A percentile compares a stretch with the other conserved stretches of the same genome.
Evolutionary conservation across 2,888 invertebrate species (phyloP).

Genomic region (Ditula angustiorana): DNA sequence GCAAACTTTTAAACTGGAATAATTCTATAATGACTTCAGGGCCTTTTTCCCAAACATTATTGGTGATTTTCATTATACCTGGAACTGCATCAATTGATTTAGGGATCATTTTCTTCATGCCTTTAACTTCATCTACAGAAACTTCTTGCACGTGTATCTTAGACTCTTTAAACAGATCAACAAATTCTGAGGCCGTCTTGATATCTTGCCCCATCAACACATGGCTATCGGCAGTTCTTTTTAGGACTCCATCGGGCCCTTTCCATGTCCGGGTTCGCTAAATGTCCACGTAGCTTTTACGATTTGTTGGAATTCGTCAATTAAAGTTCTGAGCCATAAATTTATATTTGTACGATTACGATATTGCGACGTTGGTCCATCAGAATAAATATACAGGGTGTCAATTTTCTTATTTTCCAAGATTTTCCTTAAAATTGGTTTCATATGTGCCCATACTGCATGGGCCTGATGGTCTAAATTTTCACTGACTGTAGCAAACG

Average conservation of each 20-base stretch:
- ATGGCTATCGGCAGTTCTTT: conserved; percentile 38
- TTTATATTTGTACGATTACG: conserved; percentile 44
- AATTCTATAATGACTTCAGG: conserved; percentile 35
- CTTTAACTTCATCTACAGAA: conserved; percentile 34
- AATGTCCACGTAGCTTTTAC: conserved; percentile 43
- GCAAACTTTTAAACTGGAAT: conserved; percentile 31
- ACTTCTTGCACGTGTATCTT: conserved; percentile 40
- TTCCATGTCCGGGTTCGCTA: conserved; percentile 39
- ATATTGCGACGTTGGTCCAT: conserved; percentile 46
- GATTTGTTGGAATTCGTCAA: conserved; percentile 42
- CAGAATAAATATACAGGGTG: conserved; percentile 44
- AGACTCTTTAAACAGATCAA: conserved; percentile 42
- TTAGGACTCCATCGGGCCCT: conserved; percentile 29
- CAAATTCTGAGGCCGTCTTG: conserved; percentile 44
- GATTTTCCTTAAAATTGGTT: conserved; percentile 43
- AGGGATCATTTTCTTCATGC: conserved; percentile 38
- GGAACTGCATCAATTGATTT: conserved; percentile 42
- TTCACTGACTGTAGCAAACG: conserved; percentile 45
- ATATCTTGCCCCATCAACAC: conserved; percentile 44
- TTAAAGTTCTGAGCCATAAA: conserved; percentile 44
- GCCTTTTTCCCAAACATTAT: conserved; percentile 42
- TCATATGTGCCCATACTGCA: conserved; percentile 46
- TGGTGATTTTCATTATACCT: conserved; percentile 46
- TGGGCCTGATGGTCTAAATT: conserved; percentile 45
- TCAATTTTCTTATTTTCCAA: conserved; percentile 40